phyloP scores from a whole-genome alignment of 2,888 invertebrate species.

The Chromoteleia sp. region DNA sequence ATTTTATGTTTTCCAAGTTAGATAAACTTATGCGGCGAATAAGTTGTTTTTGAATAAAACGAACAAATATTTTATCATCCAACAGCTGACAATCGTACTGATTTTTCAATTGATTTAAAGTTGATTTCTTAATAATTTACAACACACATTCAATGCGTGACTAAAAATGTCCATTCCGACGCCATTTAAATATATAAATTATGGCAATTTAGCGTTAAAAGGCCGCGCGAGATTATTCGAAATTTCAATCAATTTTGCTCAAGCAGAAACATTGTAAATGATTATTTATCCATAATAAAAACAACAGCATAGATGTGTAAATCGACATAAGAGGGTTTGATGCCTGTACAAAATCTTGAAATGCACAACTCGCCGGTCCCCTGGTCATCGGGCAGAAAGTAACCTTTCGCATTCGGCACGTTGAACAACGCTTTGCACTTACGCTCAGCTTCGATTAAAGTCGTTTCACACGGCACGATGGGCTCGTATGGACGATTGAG shows the following conservation, averaged over 20 bases:
- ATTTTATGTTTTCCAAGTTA: slow-evolving; percentile 18
- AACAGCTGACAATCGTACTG: too few species aligned
- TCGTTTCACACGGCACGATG: slow-evolving; percentile 74
- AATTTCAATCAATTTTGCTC: slow-evolving; percentile 20
- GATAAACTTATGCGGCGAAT: slow-evolving; percentile 8
- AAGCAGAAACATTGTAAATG: slow-evolving; percentile 3
- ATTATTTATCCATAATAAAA: slow-evolving; percentile 39
- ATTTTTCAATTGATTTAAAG: too few species aligned
- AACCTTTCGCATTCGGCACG: slow-evolving; percentile 77
- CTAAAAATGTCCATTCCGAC: too few species aligned
- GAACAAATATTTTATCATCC: background rate
- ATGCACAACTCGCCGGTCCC: slow-evolving; percentile 55
- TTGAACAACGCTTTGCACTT: slow-evolving; percentile 81
- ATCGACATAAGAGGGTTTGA: slow-evolving; percentile 68
- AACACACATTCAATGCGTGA: background rate
- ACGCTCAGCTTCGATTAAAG: slow-evolving; percentile 78
- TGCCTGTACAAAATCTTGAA: slow-evolving; percentile 62
- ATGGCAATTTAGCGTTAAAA: too few species aligned
- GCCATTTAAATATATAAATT: too few species aligned
- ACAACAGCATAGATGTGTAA: slow-evolving; percentile 64
- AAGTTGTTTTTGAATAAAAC: slow-evolving; percentile 15
- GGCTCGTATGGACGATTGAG: slow-evolving; percentile 70
- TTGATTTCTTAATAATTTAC: too few species aligned
- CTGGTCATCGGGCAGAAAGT: slow-evolving; percentile 74
- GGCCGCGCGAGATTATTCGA: background rate